These are phyloP conservation scores for Turdus rufiventris DNA, from an alignment of 2,113 vertebrate genomes.

Conservation along the genomic window DNA sequence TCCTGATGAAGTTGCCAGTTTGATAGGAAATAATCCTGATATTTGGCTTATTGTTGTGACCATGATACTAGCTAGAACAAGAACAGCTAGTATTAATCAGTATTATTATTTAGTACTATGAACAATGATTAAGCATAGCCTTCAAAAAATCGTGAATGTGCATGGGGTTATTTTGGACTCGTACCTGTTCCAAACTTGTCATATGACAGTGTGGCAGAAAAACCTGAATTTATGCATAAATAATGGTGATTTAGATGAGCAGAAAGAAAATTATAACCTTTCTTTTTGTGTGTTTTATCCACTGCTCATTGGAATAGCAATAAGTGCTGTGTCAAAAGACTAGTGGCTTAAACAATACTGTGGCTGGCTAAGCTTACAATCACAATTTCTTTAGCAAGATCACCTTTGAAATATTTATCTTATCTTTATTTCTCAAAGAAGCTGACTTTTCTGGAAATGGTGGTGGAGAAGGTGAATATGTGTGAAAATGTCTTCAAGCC, in stretches of 20 bases:
- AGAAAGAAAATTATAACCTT: background rate
- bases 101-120: background rate
- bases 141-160: background rate
- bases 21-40: background rate
- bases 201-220: background rate
- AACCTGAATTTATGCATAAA: background rate
- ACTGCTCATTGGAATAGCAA: background rate
- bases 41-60: background rate
- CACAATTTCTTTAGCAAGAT: background rate
- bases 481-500: background rate
- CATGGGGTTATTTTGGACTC: background rate
- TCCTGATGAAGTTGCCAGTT: background rate
- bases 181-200: background rate
- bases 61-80: background rate
- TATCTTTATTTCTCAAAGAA: background rate
- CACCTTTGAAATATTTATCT: background rate
- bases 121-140: background rate
- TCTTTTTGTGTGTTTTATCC: background rate
- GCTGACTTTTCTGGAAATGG: background rate
- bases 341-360: background rate
- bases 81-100: background rate
- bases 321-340: background rate
- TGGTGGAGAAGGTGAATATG: background rate
- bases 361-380: background rate
- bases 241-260: background rate